A percentile compares a stretch with the other conserved stretches of the same genome.
These are phyloP conservation scores for Ennomos fuscantarius DNA, from an alignment of 2,888 invertebrate species.

Conservation along the genomic window DNA sequence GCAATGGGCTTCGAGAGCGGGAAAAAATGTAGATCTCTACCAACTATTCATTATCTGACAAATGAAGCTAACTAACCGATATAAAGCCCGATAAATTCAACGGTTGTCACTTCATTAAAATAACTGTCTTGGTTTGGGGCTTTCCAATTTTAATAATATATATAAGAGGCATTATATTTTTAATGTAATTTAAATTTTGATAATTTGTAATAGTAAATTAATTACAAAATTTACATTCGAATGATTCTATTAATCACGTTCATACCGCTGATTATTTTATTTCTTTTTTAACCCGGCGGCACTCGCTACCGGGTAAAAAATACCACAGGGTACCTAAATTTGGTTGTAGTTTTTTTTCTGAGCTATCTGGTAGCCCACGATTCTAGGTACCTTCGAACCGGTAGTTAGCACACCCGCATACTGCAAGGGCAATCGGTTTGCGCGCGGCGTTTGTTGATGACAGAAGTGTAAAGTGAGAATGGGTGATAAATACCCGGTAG, in stretches of 20 bases:
- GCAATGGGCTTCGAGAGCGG: constrained; percentile 44
- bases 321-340: too few species aligned
- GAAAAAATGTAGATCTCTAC: constrained; percentile 44
- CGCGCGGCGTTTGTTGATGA: too few species aligned
- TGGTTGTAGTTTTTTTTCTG: too few species aligned
- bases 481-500: too few species aligned
- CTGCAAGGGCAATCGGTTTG: too few species aligned
- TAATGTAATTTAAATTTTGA: constrained; percentile 22
- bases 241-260: constrained; percentile 20
- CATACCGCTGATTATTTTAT: constrained; percentile 11
- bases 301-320: too few species aligned
- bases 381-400: too few species aligned
- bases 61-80: constrained; percentile 23
- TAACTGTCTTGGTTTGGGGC: constrained; percentile 7
- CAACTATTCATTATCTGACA: constrained; percentile 23
- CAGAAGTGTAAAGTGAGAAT: too few species aligned
- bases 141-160: constrained; percentile 8
- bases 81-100: constrained; percentile 22
- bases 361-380: too few species aligned
- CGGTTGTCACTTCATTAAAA: constrained; percentile 21
- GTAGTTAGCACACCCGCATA: too few species aligned
- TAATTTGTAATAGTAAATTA: constrained; percentile 19
- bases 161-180: constrained; percentile 17
- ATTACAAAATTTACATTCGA: constrained; percentile 17
- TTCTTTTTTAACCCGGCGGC: too few species aligned